Evolutionary conservation across 2,113 vertebrate species (phyloP).

Genomic region (Anthoscopus minutus): DNA sequence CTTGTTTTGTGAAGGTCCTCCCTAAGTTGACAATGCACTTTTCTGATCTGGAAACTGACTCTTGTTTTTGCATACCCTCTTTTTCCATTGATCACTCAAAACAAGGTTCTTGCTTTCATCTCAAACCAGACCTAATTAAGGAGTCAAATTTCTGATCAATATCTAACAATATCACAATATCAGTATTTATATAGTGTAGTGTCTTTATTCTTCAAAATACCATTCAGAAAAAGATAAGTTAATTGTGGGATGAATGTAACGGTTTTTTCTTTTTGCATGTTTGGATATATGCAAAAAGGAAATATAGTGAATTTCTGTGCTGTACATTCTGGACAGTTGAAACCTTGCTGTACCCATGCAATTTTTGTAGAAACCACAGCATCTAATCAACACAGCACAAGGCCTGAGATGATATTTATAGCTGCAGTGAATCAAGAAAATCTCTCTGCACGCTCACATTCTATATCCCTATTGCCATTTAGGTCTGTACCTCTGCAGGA

Average conservation of each 20-base stretch:
- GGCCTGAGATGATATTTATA: neutral
- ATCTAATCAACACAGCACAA: neutral
- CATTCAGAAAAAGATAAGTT: neutral
- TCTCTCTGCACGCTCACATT: neutral
- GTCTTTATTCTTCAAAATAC: neutral
- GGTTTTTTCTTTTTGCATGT: neutral
- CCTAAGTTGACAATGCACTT: neutral
- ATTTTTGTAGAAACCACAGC: neutral
- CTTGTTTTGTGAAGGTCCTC: neutral
- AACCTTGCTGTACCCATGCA: neutral
- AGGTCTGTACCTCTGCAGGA: neutral
- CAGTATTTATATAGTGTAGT: neutral
- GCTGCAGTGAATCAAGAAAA: neutral
- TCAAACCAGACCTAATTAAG: neutral
- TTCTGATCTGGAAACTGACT: neutral
- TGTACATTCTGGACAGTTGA: neutral
- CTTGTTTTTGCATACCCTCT: neutral
- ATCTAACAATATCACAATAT: neutral
- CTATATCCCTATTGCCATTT: neutral
- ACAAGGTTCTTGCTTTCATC: neutral
- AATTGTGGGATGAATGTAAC: neutral
- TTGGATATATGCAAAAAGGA: neutral
- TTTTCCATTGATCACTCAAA: neutral
- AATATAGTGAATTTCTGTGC: neutral
- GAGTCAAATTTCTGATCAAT: neutral